Evolutionary conservation across 2,888 invertebrate genomes (phyloP), one percentile per base, ranked within the genome.

Genomic region (Lacanobia oleracea): DNA sequence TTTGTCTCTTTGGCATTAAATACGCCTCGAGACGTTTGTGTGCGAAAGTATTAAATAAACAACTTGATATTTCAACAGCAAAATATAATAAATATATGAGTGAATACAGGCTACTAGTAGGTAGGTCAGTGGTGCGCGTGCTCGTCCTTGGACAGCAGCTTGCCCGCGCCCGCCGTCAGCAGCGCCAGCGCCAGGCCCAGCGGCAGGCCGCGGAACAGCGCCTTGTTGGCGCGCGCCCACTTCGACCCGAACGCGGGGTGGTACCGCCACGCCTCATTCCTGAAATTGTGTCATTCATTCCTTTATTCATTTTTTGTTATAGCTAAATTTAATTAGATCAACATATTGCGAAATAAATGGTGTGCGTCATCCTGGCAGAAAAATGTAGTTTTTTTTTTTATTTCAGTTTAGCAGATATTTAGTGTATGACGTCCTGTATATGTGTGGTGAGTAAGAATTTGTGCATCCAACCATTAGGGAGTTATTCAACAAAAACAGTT

Each of bases 221-320:
- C 89, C 0, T 87, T 87, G 21, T 90, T 56, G 18, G 81, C 81
- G 45, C 81, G 88, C 0, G 96, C 86, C 12, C 97, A 96, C 5
- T 82, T 72, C 54, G 97, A 97, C 21, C 97, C 97, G 83, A 97
- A 97, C 63, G 97, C 97, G 3, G 94, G 94, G 86, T 97, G 93
- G 88, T 97, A 98, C 40, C 98, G 96, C 98, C 98, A 98, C 0
- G 97, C 98, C 93, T 98, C 98, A 92, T 98, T 99, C 89, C 98
- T 97, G 33, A 33, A 56, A 56, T 56, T 1, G n/a, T 18, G 18
- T 6, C 1, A 14, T 14, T 43, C 14, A 43, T 40, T 12, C 10
- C 12, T 40, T 40, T 12, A 10, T 40, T 40, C 40, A 10, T 40
- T 40, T 40, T 8, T 10, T 40, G 9, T 40, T 9, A 37, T 37